Conservation (phyloP, 2,113 vertebrate genomes). For the Mustelus asterias region DNA sequence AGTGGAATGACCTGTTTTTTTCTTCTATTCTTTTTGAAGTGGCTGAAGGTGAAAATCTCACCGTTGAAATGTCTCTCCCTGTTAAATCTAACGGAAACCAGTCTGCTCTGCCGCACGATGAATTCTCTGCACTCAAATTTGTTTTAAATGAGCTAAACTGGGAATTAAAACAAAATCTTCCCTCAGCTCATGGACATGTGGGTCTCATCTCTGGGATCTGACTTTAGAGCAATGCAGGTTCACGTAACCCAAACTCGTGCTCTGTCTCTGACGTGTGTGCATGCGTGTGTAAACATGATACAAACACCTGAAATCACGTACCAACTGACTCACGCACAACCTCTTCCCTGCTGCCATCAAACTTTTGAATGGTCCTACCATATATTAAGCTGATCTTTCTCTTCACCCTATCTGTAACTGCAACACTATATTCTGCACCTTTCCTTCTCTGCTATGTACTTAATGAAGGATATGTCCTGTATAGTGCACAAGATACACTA, state of each 20-base stretch:
- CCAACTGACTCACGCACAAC: too few species aligned
- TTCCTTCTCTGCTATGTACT: too few species aligned
- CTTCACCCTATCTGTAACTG: too few species aligned
- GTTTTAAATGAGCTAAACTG: background rate
- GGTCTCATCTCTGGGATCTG: background rate
- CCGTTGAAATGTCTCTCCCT: background rate
- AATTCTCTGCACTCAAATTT: background rate
- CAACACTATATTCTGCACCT: too few species aligned
- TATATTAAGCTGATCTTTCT: too few species aligned
- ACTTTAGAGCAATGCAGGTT: background rate
- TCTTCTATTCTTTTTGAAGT: background rate
- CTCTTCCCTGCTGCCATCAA: too few species aligned
- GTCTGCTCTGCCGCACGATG: background rate
- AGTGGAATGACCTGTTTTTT: background rate
- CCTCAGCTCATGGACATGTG: background rate
- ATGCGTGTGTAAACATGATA: too few species aligned
- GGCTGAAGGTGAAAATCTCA: background rate
- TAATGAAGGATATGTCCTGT: too few species aligned
- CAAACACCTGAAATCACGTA: too few species aligned
- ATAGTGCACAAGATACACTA: too few species aligned
- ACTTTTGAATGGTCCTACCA: too few species aligned
- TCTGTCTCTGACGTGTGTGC: background rate
- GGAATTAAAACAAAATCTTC: background rate
- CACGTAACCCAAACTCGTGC: background rate
- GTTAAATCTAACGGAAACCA: background rate